Base-by-base conservation (phyloP, 1,140 invertebrate genomes). In the Xylocopa sonorina region DNA sequence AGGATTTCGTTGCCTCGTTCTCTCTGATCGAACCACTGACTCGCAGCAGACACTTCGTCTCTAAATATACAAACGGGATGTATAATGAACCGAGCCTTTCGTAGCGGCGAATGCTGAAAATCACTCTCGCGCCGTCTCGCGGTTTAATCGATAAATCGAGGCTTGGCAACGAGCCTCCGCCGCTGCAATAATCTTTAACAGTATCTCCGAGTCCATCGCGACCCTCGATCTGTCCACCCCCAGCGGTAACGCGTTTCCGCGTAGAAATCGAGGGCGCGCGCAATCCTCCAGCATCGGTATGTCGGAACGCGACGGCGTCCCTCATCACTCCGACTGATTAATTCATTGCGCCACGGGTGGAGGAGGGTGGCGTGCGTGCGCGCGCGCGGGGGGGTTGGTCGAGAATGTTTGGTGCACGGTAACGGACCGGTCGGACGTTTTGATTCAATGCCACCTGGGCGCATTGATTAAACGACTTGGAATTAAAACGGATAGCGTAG, bases 381-480 rank as follows among this genome's bases (percentile, higher is more conserved):
- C 32, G 64, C 60, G 68, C 60, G n/a, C 24, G 46, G 32, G 48
- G 72, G 50, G 62, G n/a, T n/a, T 55, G 29, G 60, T n/a, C 24
- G 60, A 32, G 55, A 41, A 75, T 80, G 78, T 80, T 76, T 76
- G 78, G 60, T 43, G 67, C 62, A 81, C 69, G 71, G 55, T 73
- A 83, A 62, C 73, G 66, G 63, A 63, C 53, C 68, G 67, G 71
- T 63, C 46, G 82, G 83, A 85, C 77, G 85, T 86, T 85, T 87
- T 84, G 80, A 87, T 89, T 87, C 81, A 86, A 84, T 84, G 79
- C 82, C 55, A 75, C 68, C 78, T 71, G 69, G 73, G 68, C 73
- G 86, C 73, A 84, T 89, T 89, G 82, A 89, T 87, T 88, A 87
- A 89, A 88, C 83, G 84, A 88, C 87, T 88, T 85, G 46, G 68